Evolutionary conservation across 2,797 vertebrate species (phyloP), one percentile per base, ranked within the genome.

Genomic region (Corythornis leucogaster): DNA sequence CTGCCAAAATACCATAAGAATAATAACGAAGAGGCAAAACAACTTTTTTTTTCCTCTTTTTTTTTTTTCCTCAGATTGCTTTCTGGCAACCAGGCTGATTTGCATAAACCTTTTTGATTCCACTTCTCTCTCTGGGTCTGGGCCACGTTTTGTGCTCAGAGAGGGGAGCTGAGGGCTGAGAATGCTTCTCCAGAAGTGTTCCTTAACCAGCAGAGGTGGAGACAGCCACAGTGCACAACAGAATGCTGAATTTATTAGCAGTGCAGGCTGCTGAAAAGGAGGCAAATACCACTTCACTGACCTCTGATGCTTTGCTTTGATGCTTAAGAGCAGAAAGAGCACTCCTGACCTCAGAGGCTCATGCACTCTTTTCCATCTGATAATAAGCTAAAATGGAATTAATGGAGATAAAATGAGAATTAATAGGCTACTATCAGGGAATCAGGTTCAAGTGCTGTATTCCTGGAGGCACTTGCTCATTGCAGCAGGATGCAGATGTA

Each of bases 1-100:
- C 69, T 95, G 94, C 93, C 94, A 91, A 45, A 53, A 83, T 66
- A 9, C 15, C 58, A 17, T 13, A 67, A 51, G 57, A 51, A 68
- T 51, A 75, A 46, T 58, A 82, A 89, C 30, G 66, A 86, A 12
- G 71, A 75, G 40, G 69, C 45, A 87, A 95, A 94, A 71, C 82
- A 89, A 31, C 17, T 83, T 14, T 14, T 38, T 38, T 38, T 38
- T 38, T 38, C 6, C 5, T 14, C n/a, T 33, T 7, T 33, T 33
- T 33, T 38, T 38, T 38, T 38, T 81, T 6, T 11, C 19, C 84
- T 83, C 43, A 6, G 58, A 33, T 85, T 85, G 45, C 40, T 62
- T 81, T 69, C 67, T 6, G 82, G 55, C 4, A 2, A 71, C 59
- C n/a, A 6, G 59, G 84, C 22, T 5, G 0, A 59, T 89, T 33